phyloP scores from a whole-genome alignment of 2,888 invertebrate genomes.

The Protodeltote pygarga region DNA sequence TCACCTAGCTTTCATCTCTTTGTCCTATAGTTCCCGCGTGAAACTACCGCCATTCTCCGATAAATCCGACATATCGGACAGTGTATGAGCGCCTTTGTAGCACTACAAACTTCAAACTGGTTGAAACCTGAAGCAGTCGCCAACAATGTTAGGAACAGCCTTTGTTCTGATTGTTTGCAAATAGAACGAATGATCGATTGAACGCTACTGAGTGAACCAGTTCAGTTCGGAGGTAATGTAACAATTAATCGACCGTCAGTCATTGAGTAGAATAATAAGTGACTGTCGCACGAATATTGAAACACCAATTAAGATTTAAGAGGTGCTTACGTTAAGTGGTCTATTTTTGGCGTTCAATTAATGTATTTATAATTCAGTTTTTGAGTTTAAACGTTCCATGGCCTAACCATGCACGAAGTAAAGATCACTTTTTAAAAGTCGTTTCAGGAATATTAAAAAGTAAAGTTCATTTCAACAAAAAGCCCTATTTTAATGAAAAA shows the following conservation, averaged over 20 bases:
- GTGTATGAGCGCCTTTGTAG: neutral
- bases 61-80: neutral
- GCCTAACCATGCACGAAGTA: too few species aligned
- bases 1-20: neutral
- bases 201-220: conserved; percentile 16
- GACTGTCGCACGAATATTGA: too few species aligned
- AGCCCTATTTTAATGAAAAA: conserved; percentile 12
- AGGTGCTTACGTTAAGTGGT: too few species aligned
- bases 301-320: too few species aligned
- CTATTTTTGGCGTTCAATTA: neutral
- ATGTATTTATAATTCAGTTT: too few species aligned
- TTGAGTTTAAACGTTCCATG: too few species aligned
- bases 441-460: too few species aligned
- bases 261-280: too few species aligned
- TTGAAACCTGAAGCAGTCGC: conserved; percentile 3
- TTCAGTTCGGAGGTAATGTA: conserved; percentile 11
- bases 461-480: neutral
- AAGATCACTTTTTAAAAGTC: too few species aligned
- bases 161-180: conserved; percentile 23
- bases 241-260: conserved; percentile 35
- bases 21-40: neutral
- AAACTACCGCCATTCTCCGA: neutral
- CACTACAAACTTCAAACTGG: conserved; percentile 2
- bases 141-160: neutral
- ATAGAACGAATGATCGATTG: neutral